A percentile compares a stretch with the other conserved stretches of the same genome.
Evolutionary conservation across 2,113 vertebrate genomes (phyloP).

Genomic region (Platysteira castanea): DNA sequence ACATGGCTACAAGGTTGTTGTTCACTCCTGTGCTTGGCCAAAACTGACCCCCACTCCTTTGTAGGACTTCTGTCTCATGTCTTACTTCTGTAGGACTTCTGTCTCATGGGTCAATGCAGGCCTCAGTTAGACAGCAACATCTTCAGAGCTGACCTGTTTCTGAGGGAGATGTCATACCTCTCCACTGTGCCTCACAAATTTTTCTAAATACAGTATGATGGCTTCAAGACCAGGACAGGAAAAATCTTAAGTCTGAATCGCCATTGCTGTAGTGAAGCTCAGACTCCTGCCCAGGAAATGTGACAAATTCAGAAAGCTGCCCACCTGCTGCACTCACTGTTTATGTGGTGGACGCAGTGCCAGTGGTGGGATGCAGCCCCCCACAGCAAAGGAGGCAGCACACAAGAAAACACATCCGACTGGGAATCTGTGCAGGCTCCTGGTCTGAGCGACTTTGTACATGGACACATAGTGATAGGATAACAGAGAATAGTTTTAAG

Average conservation of each 20-base stretch:
- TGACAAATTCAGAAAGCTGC: background rate
- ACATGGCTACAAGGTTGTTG: background rate
- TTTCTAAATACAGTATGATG: background rate
- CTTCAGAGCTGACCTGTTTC: background rate
- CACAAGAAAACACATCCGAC: background rate
- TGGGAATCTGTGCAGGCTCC: background rate
- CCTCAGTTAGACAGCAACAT: background rate
- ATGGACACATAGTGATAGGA: rapidly evolving
- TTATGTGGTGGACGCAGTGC: background rate
- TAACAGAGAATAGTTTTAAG: background rate
- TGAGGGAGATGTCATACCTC: background rate
- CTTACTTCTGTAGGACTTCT: background rate
- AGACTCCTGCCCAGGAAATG: background rate
- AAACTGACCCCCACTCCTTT: background rate
- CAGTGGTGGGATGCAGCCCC: background rate
- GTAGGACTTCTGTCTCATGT: background rate
- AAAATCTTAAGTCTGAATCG: background rate
- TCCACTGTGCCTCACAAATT: background rate
- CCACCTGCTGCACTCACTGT: background rate
- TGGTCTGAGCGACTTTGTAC: rapidly evolving
- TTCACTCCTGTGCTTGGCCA: background rate
- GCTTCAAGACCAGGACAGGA: background rate
- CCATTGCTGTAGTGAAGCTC: background rate
- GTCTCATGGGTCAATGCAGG: background rate
- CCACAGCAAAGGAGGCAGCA: background rate